Conservation (phyloP, 2,888 invertebrate species). For the Acanthosepion esculentum region DNA sequence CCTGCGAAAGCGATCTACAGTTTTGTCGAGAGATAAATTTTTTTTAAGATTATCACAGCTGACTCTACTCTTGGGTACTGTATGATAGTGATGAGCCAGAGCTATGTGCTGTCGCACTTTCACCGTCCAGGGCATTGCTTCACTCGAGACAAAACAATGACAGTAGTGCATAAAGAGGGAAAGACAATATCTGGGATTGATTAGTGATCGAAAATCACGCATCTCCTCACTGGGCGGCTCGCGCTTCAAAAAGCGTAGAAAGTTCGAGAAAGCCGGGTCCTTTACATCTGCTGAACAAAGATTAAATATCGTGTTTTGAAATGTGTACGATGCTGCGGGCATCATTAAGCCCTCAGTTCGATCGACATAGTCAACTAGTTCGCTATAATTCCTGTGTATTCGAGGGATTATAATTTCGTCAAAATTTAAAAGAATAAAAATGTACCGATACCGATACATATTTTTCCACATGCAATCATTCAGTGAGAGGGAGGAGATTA, state of each 20-base stretch:
- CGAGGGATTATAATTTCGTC: slow-evolving; percentile 37
- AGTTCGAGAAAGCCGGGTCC: slow-evolving; percentile 46
- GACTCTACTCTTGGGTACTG: background rate
- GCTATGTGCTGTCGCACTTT: slow-evolving; percentile 46
- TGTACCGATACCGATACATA: slow-evolving; percentile 41
- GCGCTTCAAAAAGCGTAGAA: slow-evolving; percentile 38
- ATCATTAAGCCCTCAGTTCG: background rate
- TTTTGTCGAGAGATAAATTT: slow-evolving; percentile 41
- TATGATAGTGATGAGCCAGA: slow-evolving; percentile 41
- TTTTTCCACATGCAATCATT: slow-evolving; percentile 47
- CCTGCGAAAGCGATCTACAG: slow-evolving; percentile 34
- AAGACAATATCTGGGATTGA: slow-evolving; percentile 44
- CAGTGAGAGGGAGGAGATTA: background rate
- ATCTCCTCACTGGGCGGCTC: slow-evolving; percentile 39
- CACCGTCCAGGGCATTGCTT: slow-evolving; percentile 45
- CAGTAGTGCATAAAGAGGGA: slow-evolving; percentile 46
- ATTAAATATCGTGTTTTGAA: slow-evolving; percentile 41
- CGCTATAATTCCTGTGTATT: slow-evolving; percentile 44
- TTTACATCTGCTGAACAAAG: slow-evolving; percentile 23
- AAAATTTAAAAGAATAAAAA: slow-evolving; percentile 42
- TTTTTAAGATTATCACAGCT: slow-evolving; percentile 40
- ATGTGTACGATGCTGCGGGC: background rate
- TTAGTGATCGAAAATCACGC: slow-evolving; percentile 42
- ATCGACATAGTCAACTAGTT: slow-evolving; percentile 37
- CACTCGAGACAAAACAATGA: slow-evolving; percentile 37